These are phyloP conservation scores for Atherinosoma microstoma DNA, from an alignment of 2,797 vertebrate genomes.

Conservation along the genomic window DNA sequence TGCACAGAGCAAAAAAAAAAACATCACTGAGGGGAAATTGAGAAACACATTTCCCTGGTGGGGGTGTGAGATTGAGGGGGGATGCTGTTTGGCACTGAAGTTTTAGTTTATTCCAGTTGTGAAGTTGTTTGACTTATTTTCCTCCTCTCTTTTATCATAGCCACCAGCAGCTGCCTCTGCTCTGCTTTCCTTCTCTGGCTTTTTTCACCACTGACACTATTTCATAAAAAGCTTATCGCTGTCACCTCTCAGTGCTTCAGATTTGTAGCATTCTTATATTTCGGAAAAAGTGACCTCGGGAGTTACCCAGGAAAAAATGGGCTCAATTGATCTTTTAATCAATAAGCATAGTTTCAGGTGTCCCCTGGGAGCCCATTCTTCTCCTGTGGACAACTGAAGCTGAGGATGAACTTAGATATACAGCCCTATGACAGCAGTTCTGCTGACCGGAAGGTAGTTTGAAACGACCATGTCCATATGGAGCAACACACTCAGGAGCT, in stretches of 20 bases:
- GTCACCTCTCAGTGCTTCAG: constrained; percentile 8
- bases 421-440: constrained; percentile 38
- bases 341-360: constrained; percentile 34
- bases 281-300: constrained; percentile 13
- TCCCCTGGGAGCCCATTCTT: constrained; percentile 41
- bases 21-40: constrained; percentile 6
- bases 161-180: constrained; percentile 30
- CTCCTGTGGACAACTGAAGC: constrained; percentile 48
- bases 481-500: constrained; percentile 42
- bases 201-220: constrained; percentile 21
- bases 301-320: constrained; percentile 30
- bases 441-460: constrained; percentile 51
- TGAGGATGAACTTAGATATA: constrained; percentile 48
- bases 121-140: constrained; percentile 26
- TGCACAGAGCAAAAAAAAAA: not conserved
- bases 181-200: constrained; percentile 37
- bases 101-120: constrained; percentile 11
- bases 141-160: constrained; percentile 29
- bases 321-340: constrained; percentile 40
- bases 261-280: constrained; percentile 37
- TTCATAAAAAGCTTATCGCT: constrained; percentile 20
- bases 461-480: constrained; percentile 42
- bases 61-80: not conserved
- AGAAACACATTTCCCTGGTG: constrained; percentile 15
- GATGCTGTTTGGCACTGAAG: constrained; percentile 12